phyloP scores from a whole-genome alignment of 2,113 vertebrate genomes.

The Bagarius yarrelli region DNA sequence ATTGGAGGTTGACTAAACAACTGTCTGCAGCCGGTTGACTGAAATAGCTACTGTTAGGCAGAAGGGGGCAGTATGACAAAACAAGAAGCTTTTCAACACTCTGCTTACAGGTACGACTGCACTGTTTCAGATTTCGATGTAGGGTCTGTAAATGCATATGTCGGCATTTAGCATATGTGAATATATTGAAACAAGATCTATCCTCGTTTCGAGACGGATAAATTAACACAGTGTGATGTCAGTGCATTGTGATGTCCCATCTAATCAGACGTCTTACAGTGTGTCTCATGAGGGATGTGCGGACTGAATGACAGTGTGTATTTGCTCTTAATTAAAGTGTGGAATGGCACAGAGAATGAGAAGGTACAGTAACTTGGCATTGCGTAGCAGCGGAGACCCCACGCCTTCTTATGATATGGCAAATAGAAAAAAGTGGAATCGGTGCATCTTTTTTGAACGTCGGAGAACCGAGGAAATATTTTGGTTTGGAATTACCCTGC shows the following conservation, averaged over 20 bases:
- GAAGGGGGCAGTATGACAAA: constrained; percentile 33
- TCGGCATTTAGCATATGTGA: not conserved
- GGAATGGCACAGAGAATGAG: not conserved
- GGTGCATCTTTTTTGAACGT: not conserved
- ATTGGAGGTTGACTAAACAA: too few species aligned
- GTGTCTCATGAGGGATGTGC: not conserved
- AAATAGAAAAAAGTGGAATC: not conserved
- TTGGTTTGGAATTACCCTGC: constrained; percentile 9
- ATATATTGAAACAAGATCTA: not conserved
- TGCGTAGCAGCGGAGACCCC: not conserved
- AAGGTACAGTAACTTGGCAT: not conserved
- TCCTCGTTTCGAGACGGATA: not conserved
- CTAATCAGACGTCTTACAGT: constrained; percentile 37
- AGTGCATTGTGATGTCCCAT: constrained; percentile 21
- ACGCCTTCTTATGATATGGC: not conserved
- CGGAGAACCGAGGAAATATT: not conserved
- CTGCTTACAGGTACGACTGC: not conserved
- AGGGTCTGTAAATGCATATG: not conserved
- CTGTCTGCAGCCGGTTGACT: not conserved
- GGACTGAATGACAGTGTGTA: constrained; percentile 33
- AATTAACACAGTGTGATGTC: constrained; percentile 12
- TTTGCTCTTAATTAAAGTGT: not conserved
- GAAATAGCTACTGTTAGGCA: constrained; percentile 27
- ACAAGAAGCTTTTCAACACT: not conserved
- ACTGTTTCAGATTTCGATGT: not conserved